These are phyloP conservation scores for Drosophila arawakana DNA, from an alignment of 1,140 invertebrate genomes.

Conservation along the genomic window DNA sequence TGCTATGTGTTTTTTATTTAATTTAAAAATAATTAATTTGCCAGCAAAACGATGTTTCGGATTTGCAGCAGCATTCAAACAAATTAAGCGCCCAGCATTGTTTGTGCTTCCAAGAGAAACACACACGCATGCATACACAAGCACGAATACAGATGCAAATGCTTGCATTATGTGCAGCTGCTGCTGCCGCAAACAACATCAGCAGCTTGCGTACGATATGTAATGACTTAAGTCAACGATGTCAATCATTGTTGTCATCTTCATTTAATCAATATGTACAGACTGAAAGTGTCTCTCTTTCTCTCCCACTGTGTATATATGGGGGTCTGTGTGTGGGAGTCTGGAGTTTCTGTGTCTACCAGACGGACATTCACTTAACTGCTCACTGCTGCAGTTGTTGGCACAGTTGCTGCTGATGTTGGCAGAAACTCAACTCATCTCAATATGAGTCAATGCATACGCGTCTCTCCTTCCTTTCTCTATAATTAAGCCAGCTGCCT, in stretches of 20 bases:
- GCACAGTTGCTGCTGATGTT: conserved; percentile 34
- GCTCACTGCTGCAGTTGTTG: conserved; percentile 23
- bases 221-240: conserved; percentile 67
- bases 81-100: conserved; percentile 54
- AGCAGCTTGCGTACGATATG: conserved; percentile 61
- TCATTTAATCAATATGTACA: conserved; percentile 61
- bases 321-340: conserved; percentile 9
- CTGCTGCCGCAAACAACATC: conserved; percentile 33
- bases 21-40: conserved; percentile 64
- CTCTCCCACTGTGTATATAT: background rate
- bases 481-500: conserved; percentile 48
- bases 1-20: conserved; percentile 50
- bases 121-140: conserved; percentile 14
- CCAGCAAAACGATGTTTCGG: conserved; percentile 32
- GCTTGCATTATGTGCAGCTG: conserved; percentile 40
- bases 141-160: conserved; percentile 32
- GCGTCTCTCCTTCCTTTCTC: conserved; percentile 4
- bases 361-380: conserved; percentile 43
- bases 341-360: conserved; percentile 8
- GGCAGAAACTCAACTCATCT: conserved; percentile 49
- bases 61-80: conserved; percentile 56
- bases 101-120: conserved; percentile 37
- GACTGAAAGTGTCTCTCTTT: conserved; percentile 6
- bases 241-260: conserved; percentile 66
- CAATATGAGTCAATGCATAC: conserved; percentile 39